These are phyloP conservation scores for Carassius gibelio DNA, from an alignment of 2,113 vertebrate species.

Conservation along the genomic window DNA sequence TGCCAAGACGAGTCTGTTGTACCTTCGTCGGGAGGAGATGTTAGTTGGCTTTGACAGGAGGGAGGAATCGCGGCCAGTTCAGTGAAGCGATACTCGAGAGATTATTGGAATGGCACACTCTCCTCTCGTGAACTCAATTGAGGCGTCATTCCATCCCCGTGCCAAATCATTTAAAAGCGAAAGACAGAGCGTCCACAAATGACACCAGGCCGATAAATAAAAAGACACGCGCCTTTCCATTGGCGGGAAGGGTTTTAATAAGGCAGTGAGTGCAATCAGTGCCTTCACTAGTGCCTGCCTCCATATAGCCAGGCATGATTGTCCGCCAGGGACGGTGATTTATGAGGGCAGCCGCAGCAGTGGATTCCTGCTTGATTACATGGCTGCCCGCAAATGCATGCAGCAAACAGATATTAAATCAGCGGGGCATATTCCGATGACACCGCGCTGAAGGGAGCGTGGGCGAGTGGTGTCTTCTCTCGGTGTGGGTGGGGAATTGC, in stretches of 20 bases:
- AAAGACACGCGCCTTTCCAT: slow-evolving; percentile 45
- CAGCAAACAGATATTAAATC: slow-evolving; percentile 73
- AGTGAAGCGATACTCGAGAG: slow-evolving; percentile 3
- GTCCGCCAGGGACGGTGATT: slow-evolving; percentile 65
- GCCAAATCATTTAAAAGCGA: slow-evolving; percentile 37
- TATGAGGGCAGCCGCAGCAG: slow-evolving; percentile 61
- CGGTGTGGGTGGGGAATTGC: slow-evolving; percentile 60
- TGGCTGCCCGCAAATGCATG: slow-evolving; percentile 65
- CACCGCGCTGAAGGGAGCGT: slow-evolving; percentile 35
- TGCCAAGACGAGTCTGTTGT: slow-evolving; percentile 23
- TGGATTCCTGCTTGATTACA: slow-evolving; percentile 72
- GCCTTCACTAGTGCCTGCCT: slow-evolving; percentile 58
- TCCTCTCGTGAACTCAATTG: slow-evolving; percentile 36
- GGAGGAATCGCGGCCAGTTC: slow-evolving; percentile 35
- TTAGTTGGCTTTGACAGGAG: slow-evolving; percentile 50
- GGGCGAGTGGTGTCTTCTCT: slow-evolving; percentile 60
- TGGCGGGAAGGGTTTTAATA: slow-evolving; percentile 51
- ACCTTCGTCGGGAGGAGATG: slow-evolving; percentile 18
- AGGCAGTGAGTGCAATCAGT: slow-evolving; percentile 68
- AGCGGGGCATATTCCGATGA: slow-evolving; percentile 67
- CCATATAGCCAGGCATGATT: slow-evolving; percentile 63
- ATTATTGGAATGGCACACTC: slow-evolving; percentile 37
- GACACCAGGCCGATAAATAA: slow-evolving; percentile 19
- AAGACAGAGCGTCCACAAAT: background rate
- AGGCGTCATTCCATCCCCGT: slow-evolving; percentile 10